Conservation (phyloP, 2,113 vertebrate species). For the Glaucidium brasilianum region DNA sequence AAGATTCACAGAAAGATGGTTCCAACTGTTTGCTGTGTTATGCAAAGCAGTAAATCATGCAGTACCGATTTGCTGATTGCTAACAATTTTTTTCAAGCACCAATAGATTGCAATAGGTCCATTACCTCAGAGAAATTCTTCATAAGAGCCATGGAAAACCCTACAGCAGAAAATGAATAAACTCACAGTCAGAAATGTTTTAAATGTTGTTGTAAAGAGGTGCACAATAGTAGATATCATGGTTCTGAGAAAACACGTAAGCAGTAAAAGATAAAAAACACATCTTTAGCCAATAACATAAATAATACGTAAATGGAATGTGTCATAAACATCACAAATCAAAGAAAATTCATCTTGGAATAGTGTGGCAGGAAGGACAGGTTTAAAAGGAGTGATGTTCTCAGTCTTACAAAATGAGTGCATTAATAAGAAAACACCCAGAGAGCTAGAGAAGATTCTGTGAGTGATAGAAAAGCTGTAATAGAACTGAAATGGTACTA, state of each 20-base stretch:
- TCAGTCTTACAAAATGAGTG: not conserved
- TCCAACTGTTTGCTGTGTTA: not conserved
- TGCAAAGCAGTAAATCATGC: not conserved
- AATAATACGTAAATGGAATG: not conserved
- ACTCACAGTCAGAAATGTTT: not conserved
- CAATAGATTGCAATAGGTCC: not conserved
- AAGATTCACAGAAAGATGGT: not conserved
- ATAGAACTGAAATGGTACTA: not conserved
- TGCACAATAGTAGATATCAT: not conserved
- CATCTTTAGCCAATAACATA: not conserved
- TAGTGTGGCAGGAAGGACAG: not conserved
- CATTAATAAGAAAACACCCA: not conserved
- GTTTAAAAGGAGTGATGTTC: not conserved
- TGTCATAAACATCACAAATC: not conserved
- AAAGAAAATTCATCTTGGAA: not conserved
- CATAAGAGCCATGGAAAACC: not conserved
- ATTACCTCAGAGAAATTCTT: not conserved
- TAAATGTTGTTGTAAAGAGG: not conserved
- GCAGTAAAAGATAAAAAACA: not conserved
- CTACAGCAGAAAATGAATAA: not conserved
- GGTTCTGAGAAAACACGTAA: not conserved
- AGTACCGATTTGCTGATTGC: not conserved
- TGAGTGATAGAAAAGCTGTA: not conserved
- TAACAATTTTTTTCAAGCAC: not conserved
- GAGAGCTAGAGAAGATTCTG: not conserved